phyloP scores from a whole-genome alignment of 2,888 invertebrate genomes.

The Sussaba pulchella region DNA sequence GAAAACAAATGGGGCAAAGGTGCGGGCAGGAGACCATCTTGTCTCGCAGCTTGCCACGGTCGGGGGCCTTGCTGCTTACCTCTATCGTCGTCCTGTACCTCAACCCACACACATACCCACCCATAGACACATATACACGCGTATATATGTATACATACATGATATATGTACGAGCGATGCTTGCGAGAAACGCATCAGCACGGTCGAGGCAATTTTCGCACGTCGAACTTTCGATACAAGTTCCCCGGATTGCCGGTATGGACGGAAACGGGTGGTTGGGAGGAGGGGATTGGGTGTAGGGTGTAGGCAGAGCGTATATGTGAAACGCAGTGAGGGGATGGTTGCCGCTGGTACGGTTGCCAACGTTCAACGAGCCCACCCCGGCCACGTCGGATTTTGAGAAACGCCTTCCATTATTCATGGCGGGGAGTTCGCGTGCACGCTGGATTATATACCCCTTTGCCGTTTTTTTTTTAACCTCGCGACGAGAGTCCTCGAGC shows the following conservation, averaged over 20 bases:
- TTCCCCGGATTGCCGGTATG: conserved; percentile 54
- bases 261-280: conserved; percentile 2
- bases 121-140: conserved; percentile 13
- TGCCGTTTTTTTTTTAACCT: conserved; percentile 63
- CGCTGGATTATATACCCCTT: too few relatives aligned
- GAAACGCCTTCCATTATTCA: conserved; percentile 82
- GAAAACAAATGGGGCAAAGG: conserved; percentile 57
- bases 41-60: conserved; percentile 63
- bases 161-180: conserved; percentile 35
- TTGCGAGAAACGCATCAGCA: conserved; percentile 66
- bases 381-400: conserved; percentile 77
- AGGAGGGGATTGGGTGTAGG: neutral
- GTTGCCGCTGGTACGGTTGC: conserved; percentile 49
- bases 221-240: conserved; percentile 74
- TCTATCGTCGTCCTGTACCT: too few relatives aligned
- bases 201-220: conserved; percentile 73
- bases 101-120: conserved; percentile 20
- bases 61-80: conserved; percentile 42
- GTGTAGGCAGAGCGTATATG: neutral
- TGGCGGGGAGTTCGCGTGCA: conserved; percentile 75
- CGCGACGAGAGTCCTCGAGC: conserved; percentile 59
- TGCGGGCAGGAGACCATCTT: conserved; percentile 44
- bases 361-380: conserved; percentile 67
- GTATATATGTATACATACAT: conserved; percentile 26
- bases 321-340: conserved; percentile 42